Base-by-base conservation (phyloP, 1,140 invertebrate species). In the Acromyrmex heyeri region DNA sequence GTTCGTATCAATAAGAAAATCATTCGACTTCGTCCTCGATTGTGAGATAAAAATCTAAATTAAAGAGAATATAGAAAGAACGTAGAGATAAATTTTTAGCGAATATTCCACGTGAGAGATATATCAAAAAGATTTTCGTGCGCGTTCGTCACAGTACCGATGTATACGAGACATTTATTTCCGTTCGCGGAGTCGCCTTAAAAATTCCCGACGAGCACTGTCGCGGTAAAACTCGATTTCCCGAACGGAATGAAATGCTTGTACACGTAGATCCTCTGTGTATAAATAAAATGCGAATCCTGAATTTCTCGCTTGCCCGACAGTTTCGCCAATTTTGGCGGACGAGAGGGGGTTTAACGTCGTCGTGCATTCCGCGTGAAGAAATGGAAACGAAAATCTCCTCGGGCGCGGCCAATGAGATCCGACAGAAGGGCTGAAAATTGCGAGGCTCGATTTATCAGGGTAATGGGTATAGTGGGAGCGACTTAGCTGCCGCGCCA, bases 301-400 rank as follows among this genome's bases (percentile, higher is more conserved):
- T 16, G 72, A 85, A 85, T 64, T 77, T 85, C 81, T n/a, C 69
- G 57, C 72, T 77, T n/a, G 57, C 21, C 81, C 59, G 38, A 34
- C 57, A 72, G 57, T 53, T 55, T 67, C 44, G 44, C 82, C 82
- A 64, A 85, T 85, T 85, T 85, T 59, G 73, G 16, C 67, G 48
- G 48, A 53, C 57, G 69, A 16, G 61, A 59, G 27, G 21, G 12
- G 44, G 69, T 72, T 59, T 59, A 59, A 57, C 21, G 67, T 8
- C 18, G 30, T 10, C 12, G 50, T 18, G n/a, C 21, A 24, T 18
- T 16, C 34, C 14, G 27, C 48, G 85, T 2, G 76, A 86, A 79
- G 75, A 69, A 86, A 79, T 48, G 85, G 53, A 86, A 86, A 86
- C 76, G 76, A 59, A 86, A 86, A 81, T 86, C 76, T 76, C 59